Evolutionary conservation across 2,797 vertebrate species (phyloP).

Genomic region (Anabas testudineus): DNA sequence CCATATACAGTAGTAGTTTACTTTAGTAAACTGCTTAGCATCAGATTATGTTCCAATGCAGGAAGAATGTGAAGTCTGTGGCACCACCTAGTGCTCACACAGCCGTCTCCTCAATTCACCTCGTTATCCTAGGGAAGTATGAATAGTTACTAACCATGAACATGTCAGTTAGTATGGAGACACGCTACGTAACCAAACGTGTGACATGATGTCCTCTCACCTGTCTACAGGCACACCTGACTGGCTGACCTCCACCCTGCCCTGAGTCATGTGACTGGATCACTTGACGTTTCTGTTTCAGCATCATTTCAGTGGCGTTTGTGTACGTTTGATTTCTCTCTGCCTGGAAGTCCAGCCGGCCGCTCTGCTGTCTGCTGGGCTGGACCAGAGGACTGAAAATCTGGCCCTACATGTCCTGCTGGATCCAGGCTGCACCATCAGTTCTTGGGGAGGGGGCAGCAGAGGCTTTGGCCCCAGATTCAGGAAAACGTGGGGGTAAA

Average conservation of each 20-base stretch:
- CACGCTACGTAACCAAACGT: too few species aligned
- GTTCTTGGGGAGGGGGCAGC: constrained; percentile 25
- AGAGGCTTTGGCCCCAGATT: constrained; percentile 24
- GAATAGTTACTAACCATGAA: too few species aligned
- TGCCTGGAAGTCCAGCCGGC: constrained; percentile 78
- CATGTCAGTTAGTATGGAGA: too few species aligned
- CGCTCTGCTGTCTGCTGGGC: constrained; percentile 51
- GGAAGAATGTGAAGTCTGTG: too few species aligned
- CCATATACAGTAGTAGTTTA: too few species aligned
- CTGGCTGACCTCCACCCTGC: constrained; percentile 79
- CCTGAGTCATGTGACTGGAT: constrained; percentile 89
- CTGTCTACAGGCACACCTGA: constrained; percentile 79
- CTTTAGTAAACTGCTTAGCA: too few species aligned
- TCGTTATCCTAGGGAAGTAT: too few species aligned
- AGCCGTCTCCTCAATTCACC: too few species aligned
- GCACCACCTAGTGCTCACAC: too few species aligned
- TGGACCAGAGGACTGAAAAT: background rate
- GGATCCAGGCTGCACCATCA: background rate
- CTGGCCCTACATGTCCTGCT: constrained; percentile 30
- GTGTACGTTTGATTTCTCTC: constrained; percentile 84
- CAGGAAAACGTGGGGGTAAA: constrained; percentile 30
- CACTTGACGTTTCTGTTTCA: constrained; percentile 85
- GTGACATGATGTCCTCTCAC: background rate
- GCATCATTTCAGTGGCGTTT: constrained; percentile 94
- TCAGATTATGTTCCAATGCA: too few species aligned